Base-by-base conservation (phyloP, 2,888 invertebrate genomes). In the Aspidapion aeneum region DNA sequence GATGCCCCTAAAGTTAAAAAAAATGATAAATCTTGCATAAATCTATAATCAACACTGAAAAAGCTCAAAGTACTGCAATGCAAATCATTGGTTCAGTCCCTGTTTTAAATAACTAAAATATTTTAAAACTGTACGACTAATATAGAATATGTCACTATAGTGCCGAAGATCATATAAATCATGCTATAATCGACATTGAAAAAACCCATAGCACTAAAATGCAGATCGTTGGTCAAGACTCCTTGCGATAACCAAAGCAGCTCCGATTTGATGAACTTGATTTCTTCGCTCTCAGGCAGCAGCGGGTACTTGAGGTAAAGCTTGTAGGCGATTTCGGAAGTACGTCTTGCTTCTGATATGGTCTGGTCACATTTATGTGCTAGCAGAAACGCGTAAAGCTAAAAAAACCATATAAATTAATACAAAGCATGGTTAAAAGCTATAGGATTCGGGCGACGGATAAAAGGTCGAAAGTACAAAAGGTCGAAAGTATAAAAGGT, bases 161-260 rank as follows among this genome's bases (percentile, higher is more conserved):
- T 61, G 2, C 64, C 63, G 12, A 68, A 63, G 17, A 69, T 62
- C 54, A 64, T 59, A 56, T 64, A 65, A 12, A 69, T 48, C 55
- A 67, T 60, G 1, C 62, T 62, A 56, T 64, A 63, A 60, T 69
- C 66, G 9, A 69, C 62, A 1, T 62, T 58, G 49, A 69, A 68
- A 7, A 67, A 63, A 17, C 67, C 66, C 21, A 49, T 35, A 5
- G 68, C 61, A 1, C 60, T 66, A 55, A 69, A 66, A 55, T 61
- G 55, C 9, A 68, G 48, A 18, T 63, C 59, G 18, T 63, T 66
- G 50, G 57, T 63, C 35, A 61, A 55, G 9, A 67, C 58, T 56
- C 67, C 61, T 59, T 69, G 67, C 1, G 66, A 68, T 49, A 70
- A 22, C n/a, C 66, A 62, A 16, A 64, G 21, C 20, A 70, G 56